Evolutionary conservation across 2,113 vertebrate genomes (phyloP), one percentile per base, ranked within the genome.

Genomic region (Polypterus senegalus): DNA sequence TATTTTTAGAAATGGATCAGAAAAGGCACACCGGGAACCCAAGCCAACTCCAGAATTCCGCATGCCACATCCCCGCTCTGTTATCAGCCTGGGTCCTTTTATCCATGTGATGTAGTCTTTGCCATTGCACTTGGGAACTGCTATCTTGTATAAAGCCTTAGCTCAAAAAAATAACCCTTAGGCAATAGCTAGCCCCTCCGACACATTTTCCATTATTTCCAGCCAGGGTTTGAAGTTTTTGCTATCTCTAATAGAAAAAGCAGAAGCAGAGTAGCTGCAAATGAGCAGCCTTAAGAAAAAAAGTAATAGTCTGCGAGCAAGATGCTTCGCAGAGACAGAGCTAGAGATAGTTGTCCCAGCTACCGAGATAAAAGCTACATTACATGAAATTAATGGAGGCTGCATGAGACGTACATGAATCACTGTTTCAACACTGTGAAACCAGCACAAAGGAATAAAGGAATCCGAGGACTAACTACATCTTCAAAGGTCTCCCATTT

Each of bases 361-460:
- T 83, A 90, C 75, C 60, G 81, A 92, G 91, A 93, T 96, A 94
- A 94, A 93, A 93, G 90, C 87, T 88, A 91, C 90, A 91, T 90
- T 94, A 93, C 90, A 91, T 85, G 88, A 92, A 95, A 94, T 94
- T 93, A 97, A 94, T 92, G 90, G 89, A 88, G 86, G 86, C 87
- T 89, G 88, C 86, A 87, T 82, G 83, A 82, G 83, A 84, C 86
- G 87, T 89, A 93, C 92, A 96, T 96, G 92, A 94, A 93, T 97
- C 91, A 93, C 87, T 87, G 86, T 92, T 90, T 89, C 88, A 89
- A 84, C 85, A 84, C 82, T 79, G 82, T 83, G 83, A 86, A 87
- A 83, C 79, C 76, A 74, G 87, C 83, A 92, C 87, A 92, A 91
- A 92, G 86, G 85, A 88, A 88, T 83, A 89, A 86, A 86, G 87